Evolutionary conservation across 2,797 vertebrate species (phyloP).

Genomic region (Ispidina lecontei): DNA sequence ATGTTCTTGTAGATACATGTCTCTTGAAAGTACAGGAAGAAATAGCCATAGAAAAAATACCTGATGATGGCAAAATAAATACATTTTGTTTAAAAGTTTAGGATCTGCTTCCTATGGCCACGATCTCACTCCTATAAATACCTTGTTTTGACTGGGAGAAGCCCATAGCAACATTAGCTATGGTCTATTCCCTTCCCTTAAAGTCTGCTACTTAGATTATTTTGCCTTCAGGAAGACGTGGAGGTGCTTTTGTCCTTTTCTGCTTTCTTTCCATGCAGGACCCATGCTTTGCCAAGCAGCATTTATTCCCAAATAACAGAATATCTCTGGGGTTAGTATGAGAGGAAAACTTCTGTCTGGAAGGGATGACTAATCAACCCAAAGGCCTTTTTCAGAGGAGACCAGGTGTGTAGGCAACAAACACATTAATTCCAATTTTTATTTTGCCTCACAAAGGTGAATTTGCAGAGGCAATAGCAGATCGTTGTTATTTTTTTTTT

Average conservation of each 20-base stretch:
- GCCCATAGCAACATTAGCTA: not conserved
- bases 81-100: not conserved
- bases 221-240: not conserved
- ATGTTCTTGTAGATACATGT: not conserved
- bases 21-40: not conserved
- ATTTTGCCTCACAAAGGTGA: constrained; percentile 21
- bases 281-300: not conserved
- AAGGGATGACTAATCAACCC: constrained; percentile 31
- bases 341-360: not conserved
- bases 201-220: not conserved
- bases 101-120: not conserved
- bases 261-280: not conserved
- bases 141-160: not conserved
- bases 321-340: not conserved
- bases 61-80: not conserved
- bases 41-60: not conserved
- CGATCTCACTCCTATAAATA: not conserved
- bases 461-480: not conserved
- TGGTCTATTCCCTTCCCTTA: not conserved
- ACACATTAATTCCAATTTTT: constrained; percentile 5
- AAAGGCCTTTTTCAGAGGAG: constrained; percentile 33
- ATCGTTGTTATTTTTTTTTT: not conserved
- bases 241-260: not conserved
- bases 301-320: constrained; percentile 30
- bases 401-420: constrained; percentile 3